Evolutionary conservation across 1,140 invertebrate genomes (phyloP), one percentile per base, ranked within the genome.

Genomic region (Drosophila navojoa): DNA sequence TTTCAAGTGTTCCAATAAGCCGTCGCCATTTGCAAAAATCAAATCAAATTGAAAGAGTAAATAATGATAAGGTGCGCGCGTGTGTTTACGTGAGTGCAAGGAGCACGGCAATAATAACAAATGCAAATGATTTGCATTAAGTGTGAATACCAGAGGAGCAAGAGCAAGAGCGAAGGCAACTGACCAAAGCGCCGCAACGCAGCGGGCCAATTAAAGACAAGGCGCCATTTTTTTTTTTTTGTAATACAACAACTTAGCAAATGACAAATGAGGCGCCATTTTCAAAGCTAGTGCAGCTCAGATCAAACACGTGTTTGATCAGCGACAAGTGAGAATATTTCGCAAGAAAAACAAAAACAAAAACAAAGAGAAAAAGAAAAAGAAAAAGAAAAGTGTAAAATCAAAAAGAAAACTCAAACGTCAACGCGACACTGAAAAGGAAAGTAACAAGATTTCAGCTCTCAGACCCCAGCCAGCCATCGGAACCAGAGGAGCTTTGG

Each of bases 21-120:
- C 57, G 57, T 59, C 57, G 57, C 57, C 57, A 59, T 59, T 59
- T 59, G 16, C 19, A 5, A 38, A 50, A 62, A 49, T 5, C 42
- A 44, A n/a, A 44, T 44, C 5, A 44, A 16, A 42, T 4, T n/a
- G 13, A 13, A 42, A 42, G 13, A n/a, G 4, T 4, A 42, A 42
- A 15, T 44, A 9, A 35, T 35, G 5, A 29, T 9, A 38, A 38
- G 50, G 44, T 29, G 10, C 16, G 40, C 10, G 44, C 19, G 45
- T 9, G 57, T 35, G 32, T 16, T 5, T 19, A 7, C 54, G 50
- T n/a, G 53, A 15, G 52, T 47, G 19, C 53, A 25, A 32, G 9
- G n/a, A 55, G 42, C 60, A 54, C 58, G 27, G 9, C 44, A 50
- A 42, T 32, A 54, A 64, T 27, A 55, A 35, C 38, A 35, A 61